Conservation (phyloP, 2,113 vertebrate species). For the Ginglymostoma cirratum region DNA sequence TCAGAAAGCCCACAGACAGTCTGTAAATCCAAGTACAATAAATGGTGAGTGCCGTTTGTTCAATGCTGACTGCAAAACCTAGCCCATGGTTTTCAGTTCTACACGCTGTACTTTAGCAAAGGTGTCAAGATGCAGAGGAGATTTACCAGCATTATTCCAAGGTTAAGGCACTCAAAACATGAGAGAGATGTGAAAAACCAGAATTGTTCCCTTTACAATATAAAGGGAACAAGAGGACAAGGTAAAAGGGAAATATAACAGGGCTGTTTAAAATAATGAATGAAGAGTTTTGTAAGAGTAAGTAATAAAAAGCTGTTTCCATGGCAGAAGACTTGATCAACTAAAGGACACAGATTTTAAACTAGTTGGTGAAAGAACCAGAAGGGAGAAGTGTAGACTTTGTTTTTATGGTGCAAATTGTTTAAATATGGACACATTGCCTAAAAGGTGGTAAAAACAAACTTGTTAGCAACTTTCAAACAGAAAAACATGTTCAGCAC, state of each 20-base stretch:
- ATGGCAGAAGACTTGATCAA: neutral
- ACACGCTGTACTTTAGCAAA: neutral
- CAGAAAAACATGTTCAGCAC: neutral
- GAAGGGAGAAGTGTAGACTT: neutral
- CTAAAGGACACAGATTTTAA: neutral
- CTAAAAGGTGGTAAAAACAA: neutral
- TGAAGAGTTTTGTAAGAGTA: neutral
- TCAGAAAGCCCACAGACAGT: neutral
- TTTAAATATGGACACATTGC: neutral
- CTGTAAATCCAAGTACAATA: neutral
- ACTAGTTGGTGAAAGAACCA: neutral
- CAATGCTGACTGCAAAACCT: neutral
- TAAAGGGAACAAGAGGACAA: neutral
- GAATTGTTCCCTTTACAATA: neutral
- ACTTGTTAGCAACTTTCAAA: too few species aligned
- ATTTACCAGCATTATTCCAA: neutral
- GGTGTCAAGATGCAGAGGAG: neutral
- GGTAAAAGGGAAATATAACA: neutral
- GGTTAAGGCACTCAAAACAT: neutral
- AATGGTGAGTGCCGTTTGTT: neutral
- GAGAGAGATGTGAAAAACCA: neutral
- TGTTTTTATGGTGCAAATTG: neutral
- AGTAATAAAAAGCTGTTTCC: neutral
- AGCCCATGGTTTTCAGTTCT: neutral
- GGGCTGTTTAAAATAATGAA: neutral